phyloP scores from a whole-genome alignment of 2,888 invertebrate species.

The Diplazon laetatorius region DNA sequence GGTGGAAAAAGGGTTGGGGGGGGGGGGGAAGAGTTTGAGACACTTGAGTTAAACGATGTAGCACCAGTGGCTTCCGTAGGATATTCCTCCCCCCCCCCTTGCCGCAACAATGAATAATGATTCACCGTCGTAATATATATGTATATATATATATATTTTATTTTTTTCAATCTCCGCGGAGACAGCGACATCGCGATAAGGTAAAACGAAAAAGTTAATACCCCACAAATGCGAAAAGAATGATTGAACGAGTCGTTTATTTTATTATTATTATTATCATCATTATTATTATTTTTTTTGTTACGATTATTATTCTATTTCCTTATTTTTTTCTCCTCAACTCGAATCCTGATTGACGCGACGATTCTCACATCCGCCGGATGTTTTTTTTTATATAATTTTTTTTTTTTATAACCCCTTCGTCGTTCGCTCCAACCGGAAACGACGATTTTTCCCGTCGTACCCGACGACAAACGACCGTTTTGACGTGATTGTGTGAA shows the following conservation, averaged over 20 bases:
- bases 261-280: too few relatives aligned
- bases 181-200: slow-evolving; percentile 22
- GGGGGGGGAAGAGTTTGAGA: too few relatives aligned
- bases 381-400: not conserved
- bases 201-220: slow-evolving; percentile 32
- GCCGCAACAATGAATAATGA: slow-evolving; percentile 9
- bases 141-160: not conserved
- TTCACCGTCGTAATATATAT: not conserved
- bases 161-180: slow-evolving; percentile 12
- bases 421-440: too few relatives aligned
- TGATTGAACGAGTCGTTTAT: slow-evolving; percentile 20
- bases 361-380: slow-evolving; percentile 17
- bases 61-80: not conserved
- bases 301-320: too few relatives aligned
- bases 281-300: too few relatives aligned
- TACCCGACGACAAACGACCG: too few relatives aligned
- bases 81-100: too few relatives aligned
- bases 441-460: not conserved
- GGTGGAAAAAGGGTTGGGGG: too few relatives aligned
- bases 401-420: slow-evolving; percentile 1
- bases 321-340: too few relatives aligned
- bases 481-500: too few relatives aligned
- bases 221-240: slow-evolving; percentile 7
- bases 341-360: slow-evolving; percentile 9
- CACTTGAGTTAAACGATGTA: not conserved